Base-by-base conservation (phyloP, 2,797 vertebrate species). In the Vipera latastei region DNA sequence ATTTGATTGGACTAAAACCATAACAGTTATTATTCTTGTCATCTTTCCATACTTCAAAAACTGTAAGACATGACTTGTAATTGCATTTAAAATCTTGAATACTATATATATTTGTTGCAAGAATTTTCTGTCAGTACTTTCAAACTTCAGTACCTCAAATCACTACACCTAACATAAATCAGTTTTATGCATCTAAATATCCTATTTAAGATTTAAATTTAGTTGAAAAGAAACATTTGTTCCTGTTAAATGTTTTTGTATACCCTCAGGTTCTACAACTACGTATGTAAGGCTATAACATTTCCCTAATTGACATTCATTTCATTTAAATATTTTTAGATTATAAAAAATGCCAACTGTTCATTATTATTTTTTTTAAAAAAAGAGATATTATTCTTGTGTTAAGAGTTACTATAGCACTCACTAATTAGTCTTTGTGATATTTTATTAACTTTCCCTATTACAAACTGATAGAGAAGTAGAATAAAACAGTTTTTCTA, bases 281-380 rank as follows among this genome's bases (percentile, higher is more conserved):
- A n/a, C n/a, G n/a, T 73, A 92, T 57, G 88, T 28, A 92, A n/a
- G 55, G 5, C 53, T 88, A 56, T 92, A 78, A 51, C 73, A 73
- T 55, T 73, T 28, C 28, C 78, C 57, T 92, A 73, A n/a, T 73
- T 73, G 9, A 44, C 20, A 92, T 88, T 92, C 22, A 26, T 2
- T 12, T 1, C 0, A 55, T 57, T 28, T 57, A 91, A 94, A 86
- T 92, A 89, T 28, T 91, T 94, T 38, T 18, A 91, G 94, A 9
- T 38, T 92, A 44, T 38, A 88, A 95, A 94, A 92, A 1, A 57
- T 93, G 53, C 88, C 53, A 90, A 48, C 25, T 86, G 32, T n/a
- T 89, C 92, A n/a, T n/a, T n/a, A n/a, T n/a, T n/a, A 90, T 90
- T 90, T 69, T 89, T 92, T 57, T 95, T 94, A 89, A 89, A 88